Evolutionary conservation across 2,797 vertebrate species (phyloP), one percentile per base, ranked within the genome.

Genomic region (Petrocephalus schoutedeni): DNA sequence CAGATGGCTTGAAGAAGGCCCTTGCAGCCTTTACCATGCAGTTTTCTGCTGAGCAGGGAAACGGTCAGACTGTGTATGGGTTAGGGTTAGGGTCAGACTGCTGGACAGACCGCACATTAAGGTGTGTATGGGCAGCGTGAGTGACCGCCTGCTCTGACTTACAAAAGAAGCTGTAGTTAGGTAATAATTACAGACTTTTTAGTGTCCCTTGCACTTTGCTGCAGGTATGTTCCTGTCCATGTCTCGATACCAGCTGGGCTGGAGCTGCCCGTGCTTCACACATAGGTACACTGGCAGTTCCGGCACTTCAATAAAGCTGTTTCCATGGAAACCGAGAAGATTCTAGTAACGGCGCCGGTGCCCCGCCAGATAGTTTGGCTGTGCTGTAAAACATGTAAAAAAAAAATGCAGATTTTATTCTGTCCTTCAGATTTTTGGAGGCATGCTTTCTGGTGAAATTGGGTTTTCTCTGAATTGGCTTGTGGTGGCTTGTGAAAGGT

Each of bases 301-400:
- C 36, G 85, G 89, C 92, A 89, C 91, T 88, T 91, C 92, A 92
- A 91, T 93, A 90, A 92, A 94, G 92, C 85, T 90, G 94, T 95
- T 95, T 91, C 95, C 92, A 95, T 95, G 93, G 94, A 89, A 94
- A 95, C 94, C 83, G 91, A 93, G 91, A 93, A 51, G 90, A 91
- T 91, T 93, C 91, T 90, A 36, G 91, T 90, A 88, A 89, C 90
- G 84, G 88, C 85, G 19, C 23, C 14, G 19, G 12, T 57, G 12
- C 54, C 23, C 54, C 36, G 54, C 49, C 84, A 85, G 54, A 85
- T 41, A 58, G 23, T 85, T 85, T 85, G 54, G 14, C 83, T 85
- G 83, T 14, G 51, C 54, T 57, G 83, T 58, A 53, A 85, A 28
- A 57, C 28, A 14, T 2, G 7, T 23, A 36, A 85, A 19, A 85